Evolutionary conservation across 2,113 vertebrate genomes (phyloP).

Genomic region (Marcusenius ussheri): DNA sequence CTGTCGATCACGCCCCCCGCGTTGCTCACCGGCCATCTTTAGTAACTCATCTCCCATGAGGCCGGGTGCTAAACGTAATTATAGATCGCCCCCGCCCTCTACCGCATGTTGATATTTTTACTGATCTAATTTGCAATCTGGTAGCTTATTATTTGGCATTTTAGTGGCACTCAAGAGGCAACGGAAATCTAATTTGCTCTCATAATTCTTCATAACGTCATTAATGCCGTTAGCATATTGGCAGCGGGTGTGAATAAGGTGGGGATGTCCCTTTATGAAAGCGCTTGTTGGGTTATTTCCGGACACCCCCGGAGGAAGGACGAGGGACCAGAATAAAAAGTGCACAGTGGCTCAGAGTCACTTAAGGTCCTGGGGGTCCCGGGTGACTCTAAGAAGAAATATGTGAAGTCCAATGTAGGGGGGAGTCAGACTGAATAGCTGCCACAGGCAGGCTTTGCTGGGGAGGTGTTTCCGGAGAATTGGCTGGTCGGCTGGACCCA

Average conservation of each 20-base stretch:
- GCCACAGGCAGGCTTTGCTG: not conserved
- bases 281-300: slow-evolving; percentile 56
- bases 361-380: not conserved
- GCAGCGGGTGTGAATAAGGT: slow-evolving; percentile 76
- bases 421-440: not conserved
- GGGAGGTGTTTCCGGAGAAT: not conserved
- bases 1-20: slow-evolving; percentile 98
- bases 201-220: slow-evolving; percentile 99
- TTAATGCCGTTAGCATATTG: slow-evolving; percentile 91
- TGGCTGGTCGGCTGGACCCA: not conserved
- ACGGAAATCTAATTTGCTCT: slow-evolving; percentile 99
- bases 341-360: not conserved
- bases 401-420: not conserved
- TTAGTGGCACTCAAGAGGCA: slow-evolving; percentile 99
- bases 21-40: slow-evolving; percentile 94
- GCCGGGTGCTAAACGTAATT: slow-evolving; percentile 96
- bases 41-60: slow-evolving; percentile 84
- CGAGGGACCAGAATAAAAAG: not conserved
- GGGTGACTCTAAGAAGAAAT: not conserved
- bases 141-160: slow-evolving; percentile 99
- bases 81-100: slow-evolving; percentile 87
- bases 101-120: slow-evolving; percentile 99
- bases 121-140: slow-evolving; percentile 99
- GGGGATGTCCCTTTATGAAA: slow-evolving; percentile 56
- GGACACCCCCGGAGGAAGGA: slow-evolving; percentile 40